Base-by-base conservation (phyloP, 1,140 invertebrate genomes). In the Drosophila subobscura region DNA sequence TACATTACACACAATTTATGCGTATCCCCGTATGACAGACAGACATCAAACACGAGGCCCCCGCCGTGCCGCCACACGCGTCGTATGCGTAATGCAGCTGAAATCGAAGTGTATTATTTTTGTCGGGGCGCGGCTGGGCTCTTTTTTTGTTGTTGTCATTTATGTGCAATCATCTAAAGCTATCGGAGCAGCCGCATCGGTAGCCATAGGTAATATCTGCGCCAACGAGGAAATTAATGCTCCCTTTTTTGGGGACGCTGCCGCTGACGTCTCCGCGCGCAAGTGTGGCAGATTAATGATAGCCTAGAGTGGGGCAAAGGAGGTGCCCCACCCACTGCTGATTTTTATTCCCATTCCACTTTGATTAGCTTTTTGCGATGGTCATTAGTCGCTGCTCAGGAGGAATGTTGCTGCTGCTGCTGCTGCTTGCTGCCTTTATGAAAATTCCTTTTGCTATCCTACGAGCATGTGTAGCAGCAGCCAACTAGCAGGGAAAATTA, bases 221-320 rank as follows among this genome's bases (percentile, higher is more conserved):
- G 23, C 51, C 52, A 72, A 66, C 60, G 73, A 85, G 81, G 81
- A 86, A 86, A 86, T 86, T 86, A 86, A 86, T 86, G 81, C 86
- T 77, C 83, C 81, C 86, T 86, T 85, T 86, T 72, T 73, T 77
- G 81, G 71, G 53, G 23, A 7, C 44, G 5, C 81, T 81, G 73
- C 40, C 74, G 60, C 65, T 85, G 81, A 86, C 81, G 77, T 67
- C 60, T 80, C 77, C 74, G 59, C 67, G 63, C 47, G 33, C 70
- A 83, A 86, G 73, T 86, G 77, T 88, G 77, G 73, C 73, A 86
- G 81, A 86, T 86, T 86, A 86, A 86, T 86, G 81, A 88, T 85
- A 73, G 70, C 65, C 51, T 57, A 72, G 78, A 71, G 61, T 57
- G 61, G 64, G 56, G 44, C 50, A 50, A 47, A 54, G 42, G 58